Base-by-base conservation (phyloP, 2,113 vertebrate genomes). In the Maccullochella peelii region DNA sequence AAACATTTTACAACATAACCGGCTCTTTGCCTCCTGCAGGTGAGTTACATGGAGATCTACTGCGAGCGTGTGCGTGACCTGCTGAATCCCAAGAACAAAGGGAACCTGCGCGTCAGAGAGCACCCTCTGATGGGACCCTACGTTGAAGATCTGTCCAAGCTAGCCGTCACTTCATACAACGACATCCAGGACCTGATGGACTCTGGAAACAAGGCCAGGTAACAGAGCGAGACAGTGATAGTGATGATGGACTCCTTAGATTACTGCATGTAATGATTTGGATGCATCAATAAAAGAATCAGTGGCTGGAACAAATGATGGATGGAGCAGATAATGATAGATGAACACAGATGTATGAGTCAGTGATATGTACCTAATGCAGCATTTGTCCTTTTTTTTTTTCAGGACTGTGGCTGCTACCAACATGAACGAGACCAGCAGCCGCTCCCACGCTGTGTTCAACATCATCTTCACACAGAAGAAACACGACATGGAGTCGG, bases 11-110 rank as follows among this genome's bases (percentile, higher is more conserved):
- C 11, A 27, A 71, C 16, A 42, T 42, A 6, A 65, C 18, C 1
- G 0, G 8, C 21, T 82, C 40, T 67, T 72, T 12, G 27, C 40
- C 42, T 79, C 38, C 80, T 63, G 7, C 33, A 99, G 98, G 98
- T 99, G 86, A 99, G 98, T 91, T 99, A 99, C 93, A 99, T 99
- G 98, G 98, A 99, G 93, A 99, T 99, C 85, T 99, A 99, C 92
- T 99, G 98, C 0, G 98, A 99, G 79, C 97, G 98, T 0, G 98
- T 99, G 67, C 96, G 98, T 9, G 98, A 99, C 91, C 96, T 99
- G 73, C 95, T 99, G 79, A 99, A 99, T 85, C 98, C 98, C 74
- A 99, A 99, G 92, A 99, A 98, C 93, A 99, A 99, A 92, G 98
- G 98, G 9, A 99, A 99, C 88, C 95, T 99, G 77, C 96, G 98